phyloP scores from a whole-genome alignment of 2,113 vertebrate genomes.

The Crocuta crocuta region DNA sequence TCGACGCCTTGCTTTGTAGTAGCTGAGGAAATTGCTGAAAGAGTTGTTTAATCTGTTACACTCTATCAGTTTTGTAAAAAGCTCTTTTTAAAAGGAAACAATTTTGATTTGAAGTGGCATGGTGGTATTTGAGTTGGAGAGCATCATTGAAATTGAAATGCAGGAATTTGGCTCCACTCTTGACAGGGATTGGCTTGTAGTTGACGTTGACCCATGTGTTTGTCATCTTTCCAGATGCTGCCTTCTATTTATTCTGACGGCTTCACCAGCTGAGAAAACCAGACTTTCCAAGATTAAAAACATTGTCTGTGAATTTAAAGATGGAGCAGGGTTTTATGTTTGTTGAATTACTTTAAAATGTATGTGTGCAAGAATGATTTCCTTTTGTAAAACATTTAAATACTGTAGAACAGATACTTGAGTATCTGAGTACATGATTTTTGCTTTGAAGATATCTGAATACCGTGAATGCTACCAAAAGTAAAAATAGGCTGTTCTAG shows the following conservation, averaged over 20 bases:
- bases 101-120: conserved; percentile 69
- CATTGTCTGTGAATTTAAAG: conserved; percentile 25
- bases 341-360: not conserved
- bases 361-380: not conserved
- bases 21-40: conserved; percentile 71
- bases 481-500: not conserved
- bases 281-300: conserved; percentile 73
- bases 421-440: not conserved
- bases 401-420: not conserved
- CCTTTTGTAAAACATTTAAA: conserved; percentile 26
- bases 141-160: conserved; percentile 71
- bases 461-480: not conserved
- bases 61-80: conserved; percentile 60
- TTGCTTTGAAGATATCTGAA: conserved; percentile 37
- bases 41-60: conserved; percentile 68
- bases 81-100: conserved; percentile 58
- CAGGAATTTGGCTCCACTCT: conserved; percentile 71
- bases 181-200: conserved; percentile 74
- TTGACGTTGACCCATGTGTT: conserved; percentile 82
- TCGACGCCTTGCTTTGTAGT: conserved; percentile 45
- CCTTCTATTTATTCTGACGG: conserved; percentile 79
- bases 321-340: conserved; percentile 26
- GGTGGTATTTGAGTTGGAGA: conserved; percentile 68
- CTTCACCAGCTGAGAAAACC: conserved; percentile 78
- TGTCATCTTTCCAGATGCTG: conserved; percentile 77